These are phyloP conservation scores for Nephrotoma flavescens DNA, from an alignment of 2,888 invertebrate genomes.

Conservation along the genomic window DNA sequence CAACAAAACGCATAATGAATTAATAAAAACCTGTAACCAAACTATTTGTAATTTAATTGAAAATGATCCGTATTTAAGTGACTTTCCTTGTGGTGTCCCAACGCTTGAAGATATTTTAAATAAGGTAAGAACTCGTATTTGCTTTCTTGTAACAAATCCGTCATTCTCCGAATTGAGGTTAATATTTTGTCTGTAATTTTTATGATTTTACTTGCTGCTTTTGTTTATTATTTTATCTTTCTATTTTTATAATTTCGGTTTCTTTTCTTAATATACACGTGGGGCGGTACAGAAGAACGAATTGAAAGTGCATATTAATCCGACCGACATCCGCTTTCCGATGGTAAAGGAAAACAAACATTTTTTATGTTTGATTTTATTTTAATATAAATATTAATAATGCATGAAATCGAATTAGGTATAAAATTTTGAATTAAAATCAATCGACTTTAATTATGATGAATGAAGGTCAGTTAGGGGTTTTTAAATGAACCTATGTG, in stretches of 20 bases:
- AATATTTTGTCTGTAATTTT: not conserved
- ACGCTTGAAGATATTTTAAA: not conserved
- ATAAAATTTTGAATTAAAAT: not conserved
- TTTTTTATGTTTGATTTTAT: not conserved
- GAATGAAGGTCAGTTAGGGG: not conserved
- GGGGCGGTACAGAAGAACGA: not conserved
- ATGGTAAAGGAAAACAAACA: not conserved
- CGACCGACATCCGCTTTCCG: not conserved
- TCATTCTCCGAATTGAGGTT: not conserved
- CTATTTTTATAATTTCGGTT: not conserved
- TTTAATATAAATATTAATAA: not conserved
- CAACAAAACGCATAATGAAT: not conserved
- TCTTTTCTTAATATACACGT: not conserved
- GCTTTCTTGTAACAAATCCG: not conserved
- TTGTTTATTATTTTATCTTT: not conserved
- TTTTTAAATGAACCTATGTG: not conserved
- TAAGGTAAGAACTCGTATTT: not conserved
- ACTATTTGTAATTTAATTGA: not conserved
- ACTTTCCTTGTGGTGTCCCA: not conserved
- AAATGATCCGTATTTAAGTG: not conserved
- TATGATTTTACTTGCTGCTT: not conserved
- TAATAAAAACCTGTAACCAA: not conserved
- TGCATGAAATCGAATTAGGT: not conserved
- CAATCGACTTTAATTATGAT: not conserved
- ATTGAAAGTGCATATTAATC: not conserved